These are phyloP conservation scores for Laspeyria flexula DNA, from an alignment of 2,888 invertebrate genomes.

Conservation along the genomic window DNA sequence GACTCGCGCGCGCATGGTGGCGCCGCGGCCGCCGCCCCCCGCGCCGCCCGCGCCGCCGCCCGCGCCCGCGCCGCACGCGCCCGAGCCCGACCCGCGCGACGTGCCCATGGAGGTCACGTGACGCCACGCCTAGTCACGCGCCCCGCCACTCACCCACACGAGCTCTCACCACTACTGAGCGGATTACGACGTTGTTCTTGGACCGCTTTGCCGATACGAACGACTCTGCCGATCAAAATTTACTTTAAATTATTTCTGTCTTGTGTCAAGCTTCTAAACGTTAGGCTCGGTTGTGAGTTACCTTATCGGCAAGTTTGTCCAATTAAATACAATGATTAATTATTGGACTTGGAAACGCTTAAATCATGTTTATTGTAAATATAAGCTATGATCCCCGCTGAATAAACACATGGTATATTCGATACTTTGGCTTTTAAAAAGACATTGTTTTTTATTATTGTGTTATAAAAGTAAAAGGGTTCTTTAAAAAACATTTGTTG, in stretches of 20 bases:
- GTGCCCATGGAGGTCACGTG: conserved; percentile 84
- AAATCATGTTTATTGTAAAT: conserved; percentile 3
- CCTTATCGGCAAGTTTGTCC: no score
- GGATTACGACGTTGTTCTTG: conserved; percentile 5
- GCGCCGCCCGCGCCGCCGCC: conserved; percentile 15
- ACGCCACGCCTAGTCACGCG: conserved; percentile 65
- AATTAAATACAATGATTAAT: not conserved
- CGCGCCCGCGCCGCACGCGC: conserved; percentile 12
- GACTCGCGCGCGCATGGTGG: conserved; percentile 13
- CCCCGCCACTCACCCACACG: conserved; percentile 51
- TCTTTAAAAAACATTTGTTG: not conserved
- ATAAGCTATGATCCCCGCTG: not conserved
- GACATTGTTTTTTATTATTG: not conserved
- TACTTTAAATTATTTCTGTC: not conserved
- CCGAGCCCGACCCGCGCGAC: conserved; percentile 52
- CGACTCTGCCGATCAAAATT: not conserved
- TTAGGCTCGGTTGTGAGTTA: no score
- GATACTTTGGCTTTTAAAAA: conserved; percentile 1
- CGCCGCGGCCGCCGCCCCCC: conserved; percentile 19
- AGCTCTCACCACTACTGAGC: no score
- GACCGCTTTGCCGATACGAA: not conserved
- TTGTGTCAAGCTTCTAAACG: not conserved
- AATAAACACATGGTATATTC: not conserved
- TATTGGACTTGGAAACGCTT: not conserved
- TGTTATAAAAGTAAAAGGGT: not conserved